Base-by-base conservation (phyloP, 2,888 invertebrate genomes). In the Dicyrtomina minuta region DNA sequence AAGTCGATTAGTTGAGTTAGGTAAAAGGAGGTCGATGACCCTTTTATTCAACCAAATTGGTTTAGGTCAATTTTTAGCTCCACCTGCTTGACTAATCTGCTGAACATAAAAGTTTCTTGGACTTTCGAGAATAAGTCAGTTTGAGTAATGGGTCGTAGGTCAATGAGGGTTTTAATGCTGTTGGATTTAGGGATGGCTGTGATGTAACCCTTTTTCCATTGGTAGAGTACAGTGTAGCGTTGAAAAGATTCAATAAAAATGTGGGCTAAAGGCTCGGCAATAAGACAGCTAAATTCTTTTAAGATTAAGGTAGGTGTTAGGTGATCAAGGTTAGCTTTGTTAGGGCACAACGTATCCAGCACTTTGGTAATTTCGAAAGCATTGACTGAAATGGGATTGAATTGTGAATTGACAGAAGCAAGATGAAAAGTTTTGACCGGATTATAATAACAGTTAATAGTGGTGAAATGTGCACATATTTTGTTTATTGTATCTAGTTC, bases 131-230 rank as follows among this genome's bases (percentile, higher is more conserved):
- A 61, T 12, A 61, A 10, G 26, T 44, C 26, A 1, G 61, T 44
- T 46, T 61, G 61, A n/a, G 61, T 24, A 13, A 61, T 24, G 1
- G 61, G 44, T 22, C 61, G 20, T 4, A 61, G 22, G 27, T 61
- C 46, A 44, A 46, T 24, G 4, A 61, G n/a, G 17, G 24, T 13
- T 12, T 13, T 4, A 12, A 44, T 24, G 15, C 26, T 13, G 8
- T 1, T 1, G 20, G 22, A 22, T 24, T 44, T 61, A n/a, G n/a
- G n/a, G n/a, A n/a, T n/a, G n/a, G n/a, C n/a, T n/a, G n/a, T n/a
- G n/a, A n/a, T n/a, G n/a, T 24, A 61, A 1, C 61, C 61, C 1
- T 5, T 22, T 26, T 61, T 61, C 46, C 61, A 61, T 1, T 20
- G n/a, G 2, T 1, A 15, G 2, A 46, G 61, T 2, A 61, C 46